Evolutionary conservation across 2,888 invertebrate genomes (phyloP).

Genomic region (Hedychridium roseum): DNA sequence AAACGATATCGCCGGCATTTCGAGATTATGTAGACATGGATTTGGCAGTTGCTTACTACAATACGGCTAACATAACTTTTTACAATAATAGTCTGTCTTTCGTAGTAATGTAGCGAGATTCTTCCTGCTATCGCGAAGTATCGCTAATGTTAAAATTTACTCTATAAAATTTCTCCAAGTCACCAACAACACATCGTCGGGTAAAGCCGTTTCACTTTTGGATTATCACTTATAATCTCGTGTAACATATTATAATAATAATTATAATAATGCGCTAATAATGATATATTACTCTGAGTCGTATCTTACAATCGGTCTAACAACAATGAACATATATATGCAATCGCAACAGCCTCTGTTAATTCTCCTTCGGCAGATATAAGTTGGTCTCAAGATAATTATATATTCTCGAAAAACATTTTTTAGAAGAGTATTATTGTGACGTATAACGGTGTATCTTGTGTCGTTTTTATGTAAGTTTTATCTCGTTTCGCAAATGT

Average conservation of each 20-base stretch:
- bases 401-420: too few species aligned
- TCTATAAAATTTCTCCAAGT: constrained; percentile 52
- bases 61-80: constrained; percentile 25
- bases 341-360: constrained; percentile 47
- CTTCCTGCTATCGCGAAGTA: constrained; percentile 5
- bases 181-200: constrained; percentile 44
- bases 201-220: constrained; percentile 33
- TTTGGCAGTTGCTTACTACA: constrained; percentile 37
- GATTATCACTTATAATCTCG: constrained; percentile 34
- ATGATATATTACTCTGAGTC: constrained; percentile 50
- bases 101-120: neutral
- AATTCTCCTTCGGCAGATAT: constrained; percentile 3
- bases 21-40: constrained; percentile 18
- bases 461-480: too few species aligned
- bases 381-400: too few species aligned
- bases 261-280: constrained; percentile 26
- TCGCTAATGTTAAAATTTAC: constrained; percentile 32
- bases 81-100: constrained; percentile 30
- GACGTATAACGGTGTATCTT: too few species aligned
- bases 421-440: too few species aligned
- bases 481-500: neutral
- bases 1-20: constrained; percentile 10
- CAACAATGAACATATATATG: constrained; percentile 45
- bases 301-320: constrained; percentile 48
- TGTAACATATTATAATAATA: constrained; percentile 34